These are phyloP conservation scores for Diorhabda sublineata DNA, from an alignment of 1,140 invertebrate genomes.

Conservation along the genomic window DNA sequence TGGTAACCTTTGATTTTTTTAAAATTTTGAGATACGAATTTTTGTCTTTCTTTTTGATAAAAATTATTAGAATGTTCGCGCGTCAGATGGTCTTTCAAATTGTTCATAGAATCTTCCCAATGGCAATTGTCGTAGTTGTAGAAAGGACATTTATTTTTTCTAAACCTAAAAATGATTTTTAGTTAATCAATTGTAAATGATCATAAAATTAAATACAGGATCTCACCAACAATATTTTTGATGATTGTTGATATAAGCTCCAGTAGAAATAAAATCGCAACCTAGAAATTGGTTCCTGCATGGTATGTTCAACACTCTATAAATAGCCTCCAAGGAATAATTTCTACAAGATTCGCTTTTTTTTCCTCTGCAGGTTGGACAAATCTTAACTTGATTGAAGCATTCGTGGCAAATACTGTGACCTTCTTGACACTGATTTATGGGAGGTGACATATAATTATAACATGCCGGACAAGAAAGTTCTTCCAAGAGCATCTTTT, in stretches of 20 bases:
- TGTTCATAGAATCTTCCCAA: neutral
- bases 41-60: neutral
- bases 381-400: neutral
- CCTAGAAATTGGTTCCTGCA: neutral
- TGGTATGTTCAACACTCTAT: neutral
- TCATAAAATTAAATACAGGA: neutral
- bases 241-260: slow-evolving; percentile 4
- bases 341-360: slow-evolving; percentile 8
- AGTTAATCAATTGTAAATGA: no score
- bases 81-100: neutral
- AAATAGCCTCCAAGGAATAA: slow-evolving; percentile 6
- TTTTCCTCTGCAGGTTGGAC: neutral
- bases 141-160: slow-evolving; percentile 4
- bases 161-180: neutral
- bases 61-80: neutral
- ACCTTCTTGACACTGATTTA: neutral
- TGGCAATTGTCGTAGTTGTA: neutral
- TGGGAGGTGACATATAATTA: slow-evolving; percentile 7
- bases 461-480: slow-evolving; percentile 9
- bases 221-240: slow-evolving; percentile 1
- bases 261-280: neutral
- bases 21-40: slow-evolving; percentile 4
- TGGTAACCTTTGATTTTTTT: neutral
- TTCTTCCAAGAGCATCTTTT: neutral
- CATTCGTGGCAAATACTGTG: slow-evolving; percentile 10